Evolutionary conservation across 2,888 invertebrate genomes (phyloP), one percentile per base, ranked within the genome.

Genomic region (Podotricha telesiphe): DNA sequence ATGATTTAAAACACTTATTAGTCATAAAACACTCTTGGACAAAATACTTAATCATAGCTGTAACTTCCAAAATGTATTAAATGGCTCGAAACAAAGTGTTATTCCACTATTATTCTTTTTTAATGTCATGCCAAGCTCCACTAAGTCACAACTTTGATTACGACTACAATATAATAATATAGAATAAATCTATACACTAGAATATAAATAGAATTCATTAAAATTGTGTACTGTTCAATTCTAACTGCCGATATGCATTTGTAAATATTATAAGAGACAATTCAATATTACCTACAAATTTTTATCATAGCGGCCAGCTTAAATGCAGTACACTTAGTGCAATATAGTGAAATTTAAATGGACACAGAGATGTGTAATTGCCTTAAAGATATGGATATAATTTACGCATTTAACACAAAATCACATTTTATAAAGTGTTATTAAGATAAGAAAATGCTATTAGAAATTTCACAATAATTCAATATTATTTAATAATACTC

Each of bases 111-210:
- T 45, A n/a, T n/a, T n/a, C 2, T n/a, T 45, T 4, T 45, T 5
- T 45, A n/a, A 11, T 45, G 3, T 45, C 7, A 28, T 28, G 2
- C 28, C 28, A 28, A 28, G 2, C 28, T 28, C 28, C 28, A 6
- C n/a, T n/a, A 28, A 28, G 28, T n/a, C n/a, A 45, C n/a, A 15
- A 45, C 45, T n/a, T n/a, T n/a, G 45, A 45, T n/a, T n/a, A 45
- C n/a, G 45, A n/a, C 45, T 45, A n/a, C n/a, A 45, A 45, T n/a
- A 45, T 45, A 45, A 45, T 45, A n/a, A 51, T 51, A 22, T 22
- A 22, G 22, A 51, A 51, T 5, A 22, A 15, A 22, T 51, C 6
- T 13, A 20, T 11, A 50, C 2, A 53, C n/a, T 37, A 37, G 28
- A 28, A n/a, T n/a, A n/a, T n/a, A n/a, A n/a, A n/a, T n/a, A n/a